phyloP scores from a whole-genome alignment of 1,140 invertebrate species.

The Drosophila grimshawi region DNA sequence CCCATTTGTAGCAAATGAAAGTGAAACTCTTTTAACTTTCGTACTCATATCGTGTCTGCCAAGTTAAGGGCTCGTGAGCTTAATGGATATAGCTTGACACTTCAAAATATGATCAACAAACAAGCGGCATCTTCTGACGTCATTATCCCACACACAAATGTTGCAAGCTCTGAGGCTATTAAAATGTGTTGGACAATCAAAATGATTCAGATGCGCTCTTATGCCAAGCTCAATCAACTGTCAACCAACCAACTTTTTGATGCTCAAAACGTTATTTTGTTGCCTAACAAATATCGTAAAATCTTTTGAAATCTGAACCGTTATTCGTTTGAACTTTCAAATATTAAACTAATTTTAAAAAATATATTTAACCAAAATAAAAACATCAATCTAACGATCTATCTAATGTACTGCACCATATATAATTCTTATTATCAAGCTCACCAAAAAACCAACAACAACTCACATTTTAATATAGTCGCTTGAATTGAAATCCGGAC shows the following conservation, averaged over 20 bases:
- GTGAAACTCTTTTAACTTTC: constrained; percentile 77
- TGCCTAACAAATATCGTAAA: too few relatives aligned
- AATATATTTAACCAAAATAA: neutral
- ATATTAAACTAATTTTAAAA: too few relatives aligned
- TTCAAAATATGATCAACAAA: constrained; percentile 6
- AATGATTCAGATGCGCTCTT: neutral
- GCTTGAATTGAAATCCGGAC: constrained; percentile 8
- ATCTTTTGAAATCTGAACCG: too few relatives aligned
- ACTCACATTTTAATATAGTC: constrained; percentile 55
- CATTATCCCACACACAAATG: constrained; percentile 26
- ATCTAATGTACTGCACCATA: neutral
- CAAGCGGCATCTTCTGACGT: neutral
- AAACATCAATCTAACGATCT: neutral
- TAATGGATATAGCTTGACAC: constrained; percentile 21
- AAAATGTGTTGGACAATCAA: neutral
- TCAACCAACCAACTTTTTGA: constrained; percentile 2
- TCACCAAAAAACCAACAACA: neutral
- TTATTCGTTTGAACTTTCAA: too few relatives aligned
- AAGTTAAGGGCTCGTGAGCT: constrained; percentile 47
- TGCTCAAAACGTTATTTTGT: neutral
- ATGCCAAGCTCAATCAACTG: constrained; percentile 9
- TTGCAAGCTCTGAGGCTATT: neutral
- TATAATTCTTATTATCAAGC: neutral
- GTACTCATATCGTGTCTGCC: constrained; percentile 29
- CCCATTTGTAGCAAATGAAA: constrained; percentile 73